These are phyloP conservation scores for Rhincodon typus DNA, from an alignment of 2,797 vertebrate species.

Conservation along the genomic window DNA sequence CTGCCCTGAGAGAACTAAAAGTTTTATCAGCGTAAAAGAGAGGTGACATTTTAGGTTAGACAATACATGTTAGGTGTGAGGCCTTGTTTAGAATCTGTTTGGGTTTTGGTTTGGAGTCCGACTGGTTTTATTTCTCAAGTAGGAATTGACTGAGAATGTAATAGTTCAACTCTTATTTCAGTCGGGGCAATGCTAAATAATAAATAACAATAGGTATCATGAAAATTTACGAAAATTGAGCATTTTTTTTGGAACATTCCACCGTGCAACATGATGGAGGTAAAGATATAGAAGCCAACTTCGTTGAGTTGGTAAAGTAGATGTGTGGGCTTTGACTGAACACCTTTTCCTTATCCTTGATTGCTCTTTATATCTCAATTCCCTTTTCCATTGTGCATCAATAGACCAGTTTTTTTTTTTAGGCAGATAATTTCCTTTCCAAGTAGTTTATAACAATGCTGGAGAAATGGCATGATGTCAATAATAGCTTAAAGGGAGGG, in stretches of 20 bases:
- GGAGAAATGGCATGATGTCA: background rate
- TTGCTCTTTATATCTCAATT: background rate
- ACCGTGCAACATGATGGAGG: background rate
- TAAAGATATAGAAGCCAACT: background rate
- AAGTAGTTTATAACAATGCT: background rate
- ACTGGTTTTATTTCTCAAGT: too few species aligned
- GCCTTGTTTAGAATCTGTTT: too few species aligned
- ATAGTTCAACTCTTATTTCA: background rate
- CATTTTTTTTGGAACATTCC: background rate
- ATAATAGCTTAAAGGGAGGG: constrained; percentile 27
- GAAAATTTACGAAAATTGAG: background rate
- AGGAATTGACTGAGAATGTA: too few species aligned
- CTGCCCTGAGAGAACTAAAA: too few species aligned
- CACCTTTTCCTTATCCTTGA: background rate
- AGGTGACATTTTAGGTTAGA: too few species aligned
- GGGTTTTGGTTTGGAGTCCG: too few species aligned
- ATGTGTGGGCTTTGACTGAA: background rate
- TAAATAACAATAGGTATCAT: background rate
- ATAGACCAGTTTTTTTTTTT: background rate
- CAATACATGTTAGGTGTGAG: too few species aligned
- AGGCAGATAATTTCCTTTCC: background rate
- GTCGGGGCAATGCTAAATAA: background rate
- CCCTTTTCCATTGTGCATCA: background rate
- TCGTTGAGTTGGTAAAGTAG: background rate
- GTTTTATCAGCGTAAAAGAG: too few species aligned